Percentiles rank a stretch among this genome's conserved stretches.
Evolutionary conservation across 1,140 invertebrate species (phyloP).

Genomic region (Penaeus japonicus): DNA sequence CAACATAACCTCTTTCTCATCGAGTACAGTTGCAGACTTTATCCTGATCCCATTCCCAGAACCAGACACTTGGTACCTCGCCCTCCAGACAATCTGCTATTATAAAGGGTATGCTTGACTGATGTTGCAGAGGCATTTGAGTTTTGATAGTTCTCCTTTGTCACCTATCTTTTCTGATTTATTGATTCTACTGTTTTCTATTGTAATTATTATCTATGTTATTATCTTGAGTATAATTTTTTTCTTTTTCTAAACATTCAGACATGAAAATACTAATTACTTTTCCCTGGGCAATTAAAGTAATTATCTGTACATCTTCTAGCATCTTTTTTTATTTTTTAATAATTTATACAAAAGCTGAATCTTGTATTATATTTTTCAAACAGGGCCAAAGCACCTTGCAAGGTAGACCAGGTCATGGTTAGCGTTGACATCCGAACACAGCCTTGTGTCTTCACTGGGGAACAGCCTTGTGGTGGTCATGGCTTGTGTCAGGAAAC

Average conservation of each 20-base stretch:
- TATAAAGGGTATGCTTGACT: slow-evolving; percentile 29
- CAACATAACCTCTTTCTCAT: slow-evolving; percentile 64
- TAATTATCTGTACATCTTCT: too few relatives aligned
- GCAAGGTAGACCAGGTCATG: slow-evolving; percentile 55
- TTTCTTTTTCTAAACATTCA: too few relatives aligned
- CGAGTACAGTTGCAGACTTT: slow-evolving; percentile 53
- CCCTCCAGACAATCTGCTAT: slow-evolving; percentile 60
- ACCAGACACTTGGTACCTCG: slow-evolving; percentile 75
- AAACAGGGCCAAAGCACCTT: slow-evolving; percentile 3
- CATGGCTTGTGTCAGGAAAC: slow-evolving; percentile 68
- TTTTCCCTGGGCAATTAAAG: too few relatives aligned
- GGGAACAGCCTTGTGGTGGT: slow-evolving; percentile 65
- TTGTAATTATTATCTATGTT: too few relatives aligned
- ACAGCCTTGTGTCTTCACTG: slow-evolving; percentile 69
- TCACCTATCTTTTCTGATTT: neutral
- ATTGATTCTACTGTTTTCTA: too few relatives aligned
- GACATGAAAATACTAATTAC: too few relatives aligned
- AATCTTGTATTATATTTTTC: neutral
- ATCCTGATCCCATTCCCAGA: slow-evolving; percentile 81
- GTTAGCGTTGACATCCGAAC: slow-evolving; percentile 61
- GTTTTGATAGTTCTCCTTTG: neutral
- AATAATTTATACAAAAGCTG: too few relatives aligned
- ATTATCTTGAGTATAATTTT: too few relatives aligned
- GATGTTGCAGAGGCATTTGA: neutral
- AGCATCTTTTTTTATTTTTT: too few relatives aligned